Conservation (phyloP, 2,113 vertebrate species). For the Saccopteryx leptura region DNA sequence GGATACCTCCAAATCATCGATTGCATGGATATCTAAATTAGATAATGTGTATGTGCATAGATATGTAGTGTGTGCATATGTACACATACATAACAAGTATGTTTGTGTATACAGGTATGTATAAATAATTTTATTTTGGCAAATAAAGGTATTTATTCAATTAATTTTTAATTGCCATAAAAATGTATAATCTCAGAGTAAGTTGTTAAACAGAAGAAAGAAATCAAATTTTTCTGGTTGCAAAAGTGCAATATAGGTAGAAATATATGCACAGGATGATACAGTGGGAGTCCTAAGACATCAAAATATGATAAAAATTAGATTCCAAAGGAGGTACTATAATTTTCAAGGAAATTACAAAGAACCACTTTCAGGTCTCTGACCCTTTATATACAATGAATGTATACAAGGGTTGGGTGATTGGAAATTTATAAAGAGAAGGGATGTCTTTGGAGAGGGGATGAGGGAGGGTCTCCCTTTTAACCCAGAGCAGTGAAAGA, state of each 20-base stretch:
- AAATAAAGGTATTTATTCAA: not conserved
- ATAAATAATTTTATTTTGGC: not conserved
- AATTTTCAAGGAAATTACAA: constrained; percentile 25
- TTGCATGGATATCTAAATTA: not conserved
- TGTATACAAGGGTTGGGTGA: not conserved
- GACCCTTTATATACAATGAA: not conserved
- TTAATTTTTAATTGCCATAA: constrained; percentile 31
- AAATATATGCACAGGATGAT: not conserved
- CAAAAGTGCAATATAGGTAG: not conserved
- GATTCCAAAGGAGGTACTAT: not conserved
- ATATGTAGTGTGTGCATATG: not conserved
- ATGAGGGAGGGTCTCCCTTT: not conserved
- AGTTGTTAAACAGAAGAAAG: constrained; percentile 1
- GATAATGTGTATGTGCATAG: not conserved
- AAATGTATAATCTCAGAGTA: constrained; percentile 30
- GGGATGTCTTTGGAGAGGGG: not conserved
- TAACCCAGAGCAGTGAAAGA: not conserved
- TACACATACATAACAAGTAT: not conserved
- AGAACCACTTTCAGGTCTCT: constrained; percentile 1
- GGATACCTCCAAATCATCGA: not conserved
- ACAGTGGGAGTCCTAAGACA: not conserved
- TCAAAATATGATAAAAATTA: constrained; percentile 13
- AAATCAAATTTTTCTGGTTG: not conserved
- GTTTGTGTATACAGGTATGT: not conserved
- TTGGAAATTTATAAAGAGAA: not conserved